Percentiles rank a stretch among this genome's conserved stretches.
These are phyloP conservation scores for Ceratotherium simum DNA, from an alignment of 2,113 vertebrate species.

Conservation along the genomic window DNA sequence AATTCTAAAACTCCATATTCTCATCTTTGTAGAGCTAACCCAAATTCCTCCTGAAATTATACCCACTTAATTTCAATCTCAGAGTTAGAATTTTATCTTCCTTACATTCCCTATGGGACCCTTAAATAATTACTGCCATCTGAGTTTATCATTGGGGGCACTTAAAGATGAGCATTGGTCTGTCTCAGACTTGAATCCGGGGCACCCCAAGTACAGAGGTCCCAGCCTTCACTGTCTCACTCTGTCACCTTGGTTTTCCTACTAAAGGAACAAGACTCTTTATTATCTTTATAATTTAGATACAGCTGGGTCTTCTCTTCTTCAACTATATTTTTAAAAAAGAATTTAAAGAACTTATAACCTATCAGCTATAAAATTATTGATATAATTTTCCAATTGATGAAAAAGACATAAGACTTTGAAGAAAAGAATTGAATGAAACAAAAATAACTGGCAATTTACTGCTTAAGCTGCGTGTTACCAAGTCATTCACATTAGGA, in stretches of 20 bases:
- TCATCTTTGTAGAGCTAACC: not conserved
- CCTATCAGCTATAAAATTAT: conserved; percentile 4
- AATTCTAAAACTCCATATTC: not conserved
- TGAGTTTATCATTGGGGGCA: not conserved
- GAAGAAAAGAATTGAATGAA: conserved; percentile 50
- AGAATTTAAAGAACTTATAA: not conserved
- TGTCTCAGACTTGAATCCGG: not conserved
- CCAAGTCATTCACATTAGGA: conserved; percentile 48
- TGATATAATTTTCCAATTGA: conserved; percentile 40
- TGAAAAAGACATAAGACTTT: not conserved
- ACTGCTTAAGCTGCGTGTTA: not conserved
- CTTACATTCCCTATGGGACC: not conserved
- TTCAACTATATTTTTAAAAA: not conserved
- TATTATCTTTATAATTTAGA: not conserved
- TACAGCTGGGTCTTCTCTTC: not conserved
- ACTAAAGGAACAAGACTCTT: not conserved
- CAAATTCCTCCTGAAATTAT: not conserved
- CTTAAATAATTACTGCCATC: not conserved
- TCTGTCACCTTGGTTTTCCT: accelerated
- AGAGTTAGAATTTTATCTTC: conserved; percentile 23
- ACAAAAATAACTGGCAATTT: conserved; percentile 36
- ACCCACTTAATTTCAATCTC: not conserved
- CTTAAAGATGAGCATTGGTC: not conserved
- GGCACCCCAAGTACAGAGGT: not conserved
- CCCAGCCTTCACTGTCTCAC: not conserved